These are phyloP conservation scores for Mellivora capensis DNA, from an alignment of 2,113 vertebrate species.

Conservation along the genomic window DNA sequence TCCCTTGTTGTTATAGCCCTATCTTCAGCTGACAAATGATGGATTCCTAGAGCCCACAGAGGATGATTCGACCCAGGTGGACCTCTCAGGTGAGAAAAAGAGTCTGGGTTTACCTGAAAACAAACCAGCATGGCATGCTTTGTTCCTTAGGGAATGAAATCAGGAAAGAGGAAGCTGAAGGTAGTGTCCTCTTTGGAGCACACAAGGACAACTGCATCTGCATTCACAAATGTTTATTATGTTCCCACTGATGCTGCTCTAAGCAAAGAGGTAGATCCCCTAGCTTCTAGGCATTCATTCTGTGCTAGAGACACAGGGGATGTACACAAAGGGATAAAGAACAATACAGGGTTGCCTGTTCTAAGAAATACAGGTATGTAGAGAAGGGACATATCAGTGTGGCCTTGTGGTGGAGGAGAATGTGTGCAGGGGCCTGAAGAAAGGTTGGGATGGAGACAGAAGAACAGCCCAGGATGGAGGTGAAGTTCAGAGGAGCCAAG, in stretches of 20 bases:
- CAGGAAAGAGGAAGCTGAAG: background rate
- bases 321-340: background rate
- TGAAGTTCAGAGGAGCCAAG: background rate
- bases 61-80: background rate
- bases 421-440: rapidly evolving
- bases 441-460: background rate
- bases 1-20: background rate
- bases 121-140: background rate
- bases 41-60: background rate
- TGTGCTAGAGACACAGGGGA: background rate
- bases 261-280: background rate
- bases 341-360: background rate
- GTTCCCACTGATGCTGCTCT: background rate
- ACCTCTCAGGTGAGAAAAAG: background rate
- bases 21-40: background rate
- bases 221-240: background rate
- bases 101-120: background rate
- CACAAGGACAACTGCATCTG: rapidly evolving
- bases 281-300: background rate
- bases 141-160: background rate
- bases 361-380: background rate
- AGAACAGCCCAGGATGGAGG: background rate
- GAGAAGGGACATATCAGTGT: background rate
- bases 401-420: background rate
- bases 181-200: no score